These are phyloP conservation scores for Sebastes schlegelii DNA, from an alignment of 2,113 vertebrate species.

Conservation along the genomic window DNA sequence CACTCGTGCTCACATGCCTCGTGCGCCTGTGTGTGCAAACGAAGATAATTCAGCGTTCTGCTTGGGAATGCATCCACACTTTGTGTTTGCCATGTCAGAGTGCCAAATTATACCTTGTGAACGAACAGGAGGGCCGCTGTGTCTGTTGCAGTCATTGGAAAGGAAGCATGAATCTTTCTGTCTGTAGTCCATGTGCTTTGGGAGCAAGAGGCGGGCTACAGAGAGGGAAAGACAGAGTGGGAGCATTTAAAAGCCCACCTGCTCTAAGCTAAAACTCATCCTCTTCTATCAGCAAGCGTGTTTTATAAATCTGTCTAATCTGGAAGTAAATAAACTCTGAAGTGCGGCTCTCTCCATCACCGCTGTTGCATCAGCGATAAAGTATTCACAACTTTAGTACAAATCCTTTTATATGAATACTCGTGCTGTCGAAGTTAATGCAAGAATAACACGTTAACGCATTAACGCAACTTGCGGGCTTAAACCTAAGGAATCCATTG, in stretches of 20 bases:
- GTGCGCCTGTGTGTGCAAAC: slow-evolving; percentile 63
- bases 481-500: no score
- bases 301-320: slow-evolving; percentile 41
- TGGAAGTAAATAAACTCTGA: slow-evolving; percentile 32
- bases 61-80: slow-evolving; percentile 52
- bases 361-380: slow-evolving; percentile 9
- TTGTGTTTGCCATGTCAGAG: slow-evolving; percentile 57
- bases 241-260: slow-evolving; percentile 62
- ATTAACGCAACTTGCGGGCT: no score
- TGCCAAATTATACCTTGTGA: slow-evolving; percentile 66
- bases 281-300: slow-evolving; percentile 20
- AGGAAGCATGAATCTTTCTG: slow-evolving; percentile 57
- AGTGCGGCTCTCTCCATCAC: slow-evolving; percentile 5
- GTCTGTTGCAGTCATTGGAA: slow-evolving; percentile 58
- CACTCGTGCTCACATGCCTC: slow-evolving; percentile 21
- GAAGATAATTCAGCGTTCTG: slow-evolving; percentile 66
- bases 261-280: slow-evolving; percentile 30
- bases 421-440: no score
- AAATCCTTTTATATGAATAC: slow-evolving; percentile 1
- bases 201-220: slow-evolving; percentile 33
- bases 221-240: slow-evolving; percentile 45
- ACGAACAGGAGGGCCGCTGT: slow-evolving; percentile 42
- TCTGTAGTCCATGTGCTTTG: slow-evolving; percentile 54
- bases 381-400: slow-evolving; percentile 1
- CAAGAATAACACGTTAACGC: no score